These are phyloP conservation scores for Trichogramma dendrolimi DNA, from an alignment of 2,888 invertebrate genomes.

Conservation along the genomic window DNA sequence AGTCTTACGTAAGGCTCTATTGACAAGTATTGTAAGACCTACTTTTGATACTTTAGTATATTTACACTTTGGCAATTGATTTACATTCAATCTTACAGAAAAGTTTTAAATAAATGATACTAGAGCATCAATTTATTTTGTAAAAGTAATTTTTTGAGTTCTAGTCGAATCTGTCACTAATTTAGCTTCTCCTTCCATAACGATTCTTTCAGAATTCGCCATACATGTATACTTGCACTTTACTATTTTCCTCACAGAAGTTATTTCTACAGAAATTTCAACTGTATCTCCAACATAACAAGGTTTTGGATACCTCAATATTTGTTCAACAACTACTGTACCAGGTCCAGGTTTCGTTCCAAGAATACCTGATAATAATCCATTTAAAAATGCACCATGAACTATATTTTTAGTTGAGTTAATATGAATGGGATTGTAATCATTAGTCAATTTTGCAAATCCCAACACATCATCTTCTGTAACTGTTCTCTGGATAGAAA, in stretches of 20 bases:
- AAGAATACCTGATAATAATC: constrained; percentile 74
- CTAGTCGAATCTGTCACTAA: constrained; percentile 50
- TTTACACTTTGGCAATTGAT: constrained; percentile 15
- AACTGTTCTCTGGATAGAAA: constrained; percentile 55
- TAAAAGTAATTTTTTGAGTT: constrained; percentile 30
- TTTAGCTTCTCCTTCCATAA: constrained; percentile 74
- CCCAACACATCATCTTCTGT: constrained; percentile 68
- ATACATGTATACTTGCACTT: constrained; percentile 68
- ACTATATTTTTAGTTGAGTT: constrained; percentile 64
- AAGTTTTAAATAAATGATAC: constrained; percentile 4
- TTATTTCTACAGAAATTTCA: constrained; percentile 65
- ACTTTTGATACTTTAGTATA: constrained; percentile 23
- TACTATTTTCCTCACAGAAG: constrained; percentile 70
- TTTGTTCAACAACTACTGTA: constrained; percentile 72
- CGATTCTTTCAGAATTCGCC: constrained; percentile 64
- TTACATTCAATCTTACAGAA: no score
- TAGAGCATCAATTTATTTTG: constrained; percentile 21
- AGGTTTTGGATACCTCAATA: constrained; percentile 72
- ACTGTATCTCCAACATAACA: constrained; percentile 73
- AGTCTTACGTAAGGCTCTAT: constrained; percentile 25
- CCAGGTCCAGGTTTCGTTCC: constrained; percentile 82
- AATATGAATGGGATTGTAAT: constrained; percentile 74
- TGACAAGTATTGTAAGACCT: constrained; percentile 25
- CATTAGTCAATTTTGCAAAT: constrained; percentile 73
- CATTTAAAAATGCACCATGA: constrained; percentile 81